Percentiles rank a stretch among this genome's conserved stretches.
These are phyloP conservation scores for Corythornis leucogaster DNA, from an alignment of 2,797 vertebrate genomes.

Conservation along the genomic window DNA sequence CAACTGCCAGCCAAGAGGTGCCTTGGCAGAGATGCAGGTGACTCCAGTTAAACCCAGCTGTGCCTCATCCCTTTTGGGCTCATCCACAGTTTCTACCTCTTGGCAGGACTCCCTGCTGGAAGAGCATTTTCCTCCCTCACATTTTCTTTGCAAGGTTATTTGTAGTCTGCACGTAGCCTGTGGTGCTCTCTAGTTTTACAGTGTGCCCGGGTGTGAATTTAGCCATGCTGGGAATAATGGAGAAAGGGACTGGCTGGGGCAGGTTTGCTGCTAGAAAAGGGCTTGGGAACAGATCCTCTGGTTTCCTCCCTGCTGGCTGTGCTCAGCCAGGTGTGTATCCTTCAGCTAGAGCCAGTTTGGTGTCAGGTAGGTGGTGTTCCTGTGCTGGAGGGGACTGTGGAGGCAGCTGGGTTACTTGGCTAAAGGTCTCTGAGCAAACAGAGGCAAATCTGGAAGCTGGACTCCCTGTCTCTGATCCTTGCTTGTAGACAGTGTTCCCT, in stretches of 20 bases:
- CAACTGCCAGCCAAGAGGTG: constrained; percentile 21
- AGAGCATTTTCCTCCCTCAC: neutral
- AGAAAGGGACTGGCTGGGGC: neutral
- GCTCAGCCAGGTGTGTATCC: neutral
- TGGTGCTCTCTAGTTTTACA: neutral
- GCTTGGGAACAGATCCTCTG: neutral
- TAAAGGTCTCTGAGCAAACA: neutral
- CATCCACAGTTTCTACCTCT: neutral
- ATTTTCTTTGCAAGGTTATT: neutral
- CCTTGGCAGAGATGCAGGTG: constrained; percentile 42
- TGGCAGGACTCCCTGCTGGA: constrained; percentile 42
- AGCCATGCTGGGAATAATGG: neutral
- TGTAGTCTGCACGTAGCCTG: neutral
- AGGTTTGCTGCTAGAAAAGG: neutral
- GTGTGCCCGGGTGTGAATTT: neutral
- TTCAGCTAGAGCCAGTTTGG: neutral
- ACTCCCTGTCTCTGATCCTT: neutral
- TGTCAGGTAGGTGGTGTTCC: neutral
- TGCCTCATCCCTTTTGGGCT: neutral
- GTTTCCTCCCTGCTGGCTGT: neutral
- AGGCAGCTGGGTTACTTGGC: neutral
- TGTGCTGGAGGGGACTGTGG: neutral
- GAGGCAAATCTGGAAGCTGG: neutral
- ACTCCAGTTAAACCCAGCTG: constrained; percentile 32
- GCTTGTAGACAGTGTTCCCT: neutral